Conservation (phyloP, 2,797 vertebrate species). For the Brachyrhaphis roseni region DNA sequence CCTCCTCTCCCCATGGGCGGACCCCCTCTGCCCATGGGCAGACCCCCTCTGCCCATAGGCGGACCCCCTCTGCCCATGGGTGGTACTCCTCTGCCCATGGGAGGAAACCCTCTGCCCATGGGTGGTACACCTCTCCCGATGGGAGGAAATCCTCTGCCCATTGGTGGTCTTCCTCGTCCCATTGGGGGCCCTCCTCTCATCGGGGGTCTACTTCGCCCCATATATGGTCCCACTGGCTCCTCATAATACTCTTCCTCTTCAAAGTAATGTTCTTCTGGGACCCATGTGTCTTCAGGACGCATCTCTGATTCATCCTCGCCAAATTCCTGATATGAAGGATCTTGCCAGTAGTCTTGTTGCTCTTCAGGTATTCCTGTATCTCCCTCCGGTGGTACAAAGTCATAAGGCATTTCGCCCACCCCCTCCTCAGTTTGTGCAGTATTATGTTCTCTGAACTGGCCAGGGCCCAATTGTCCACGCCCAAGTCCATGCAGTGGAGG, state of each 20-base stretch:
- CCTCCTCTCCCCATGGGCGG: constrained; percentile 56
- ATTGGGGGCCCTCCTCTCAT: constrained; percentile 46
- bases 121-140: constrained; percentile 73
- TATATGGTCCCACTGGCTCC: constrained; percentile 77
- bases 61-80: constrained; percentile 45
- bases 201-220: constrained; percentile 62
- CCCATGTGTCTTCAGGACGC: constrained; percentile 81
- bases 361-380: constrained; percentile 69
- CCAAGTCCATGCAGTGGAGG: constrained; percentile 63
- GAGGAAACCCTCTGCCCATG: constrained; percentile 49
- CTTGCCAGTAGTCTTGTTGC: constrained; percentile 83
- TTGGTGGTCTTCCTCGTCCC: constrained; percentile 24
- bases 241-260: constrained; percentile 81
- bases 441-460: constrained; percentile 55
- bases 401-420: constrained; percentile 76
- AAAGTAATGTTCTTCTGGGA: constrained; percentile 83
- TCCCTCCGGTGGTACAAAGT: constrained; percentile 76
- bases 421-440: constrained; percentile 49
- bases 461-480: constrained; percentile 59
- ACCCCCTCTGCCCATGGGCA: constrained; percentile 35
- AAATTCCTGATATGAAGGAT: constrained; percentile 79
- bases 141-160: constrained; percentile 63
- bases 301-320: constrained; percentile 73
- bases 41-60: constrained; percentile 49
- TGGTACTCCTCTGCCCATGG: constrained; percentile 75